Evolutionary conservation across 2,888 invertebrate genomes (phyloP), one percentile per base, ranked within the genome.

Genomic region (Pyrgus malvae): DNA sequence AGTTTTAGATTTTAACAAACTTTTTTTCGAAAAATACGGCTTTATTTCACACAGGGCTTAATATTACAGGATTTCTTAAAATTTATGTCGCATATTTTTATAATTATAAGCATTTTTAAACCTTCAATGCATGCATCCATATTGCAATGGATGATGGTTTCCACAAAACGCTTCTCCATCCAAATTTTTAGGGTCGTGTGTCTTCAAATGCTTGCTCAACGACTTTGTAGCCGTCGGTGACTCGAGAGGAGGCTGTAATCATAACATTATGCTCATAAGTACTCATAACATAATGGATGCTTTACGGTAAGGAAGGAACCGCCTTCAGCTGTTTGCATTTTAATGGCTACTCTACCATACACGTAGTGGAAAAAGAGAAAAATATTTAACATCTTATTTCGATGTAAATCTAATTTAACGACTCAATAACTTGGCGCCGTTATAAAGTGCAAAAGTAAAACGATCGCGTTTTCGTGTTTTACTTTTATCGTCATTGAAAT

Each of bases 261-360:
- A 51, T 51, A 42, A 42, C 42, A 51, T 42, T 42, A 42, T 42
- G 37, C 48, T 48, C 37, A 37, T 48, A 48, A 48, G 35, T 42
- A 25, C 48, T 48, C 37, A 37, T 48, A 48, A 48, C 37, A 48
- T 48, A 48, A 48, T 37, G 35, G 48, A 48, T 17, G 37, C 33
- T 48, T 23, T 48, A 37, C 35, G 17, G 23, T 14, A 48, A 37
- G 25, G 37, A 48, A 35, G 23, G 37, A 21, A 27, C 48, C 48
- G 48, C 35, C 48, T 23, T 37, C 37, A 37, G 48, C 23, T 37
- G 25, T 48, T 48, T 48, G 37, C 37, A 48, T 48, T 48, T 25
- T 37, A 48, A 48, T 35, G 17, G 17, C 48, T 37, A 25, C 48
- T 17, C 23, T 16, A 48, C 25, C 37, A 23, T 16, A 48, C 23